Evolutionary conservation across 2,888 invertebrate species (phyloP), one percentile per base, ranked within the genome.

Genomic region (Caenorhabditis sp.): DNA sequence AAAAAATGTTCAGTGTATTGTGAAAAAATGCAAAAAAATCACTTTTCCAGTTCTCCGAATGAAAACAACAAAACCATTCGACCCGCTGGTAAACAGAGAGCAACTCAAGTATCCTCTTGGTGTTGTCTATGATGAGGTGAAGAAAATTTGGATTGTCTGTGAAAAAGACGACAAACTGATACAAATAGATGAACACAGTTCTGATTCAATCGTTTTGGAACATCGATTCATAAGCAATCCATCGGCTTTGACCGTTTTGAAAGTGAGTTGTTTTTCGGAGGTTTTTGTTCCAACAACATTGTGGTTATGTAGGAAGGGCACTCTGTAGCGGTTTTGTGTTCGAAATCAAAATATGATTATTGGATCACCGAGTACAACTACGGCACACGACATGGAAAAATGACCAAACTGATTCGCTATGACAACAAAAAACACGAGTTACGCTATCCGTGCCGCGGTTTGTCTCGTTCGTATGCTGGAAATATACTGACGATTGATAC

Each of bases 251-350:
- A 61, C 62, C 10, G 53, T 75, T 24, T 55, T 64, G 21, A 61
- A 61, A 43, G 62, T 68, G 17, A 53, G 31, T 54, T 54, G 17
- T 66, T 54, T 50, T 53, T 54, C 19, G 26, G 10, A 19, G n/a
- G 19, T 12, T 19, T 3, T 2, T 51, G 21, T 23, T 84, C 84
- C 55, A 83, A 78, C 1, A 83, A 23, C 63, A 62, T 31, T 43
- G 14, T 55, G 14, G 1, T 55, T n/a, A 23, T 67, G 17, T 27
- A 69, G 64, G 72, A 72, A 51, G 78, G 78, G 27, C 26, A 43
- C 0, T 54, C 61, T 27, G 26, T 78, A 2, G 78, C 70, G 10
- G 43, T 78, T 23, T 54, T 78, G 5, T 70, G 73, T 54, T 26
- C 61, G 3, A 36, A 66, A 17, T 21, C 27, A 8, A 3, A 21